Conservation (phyloP, 2,797 vertebrate genomes). For the Brachyalestes nurse region DNA sequence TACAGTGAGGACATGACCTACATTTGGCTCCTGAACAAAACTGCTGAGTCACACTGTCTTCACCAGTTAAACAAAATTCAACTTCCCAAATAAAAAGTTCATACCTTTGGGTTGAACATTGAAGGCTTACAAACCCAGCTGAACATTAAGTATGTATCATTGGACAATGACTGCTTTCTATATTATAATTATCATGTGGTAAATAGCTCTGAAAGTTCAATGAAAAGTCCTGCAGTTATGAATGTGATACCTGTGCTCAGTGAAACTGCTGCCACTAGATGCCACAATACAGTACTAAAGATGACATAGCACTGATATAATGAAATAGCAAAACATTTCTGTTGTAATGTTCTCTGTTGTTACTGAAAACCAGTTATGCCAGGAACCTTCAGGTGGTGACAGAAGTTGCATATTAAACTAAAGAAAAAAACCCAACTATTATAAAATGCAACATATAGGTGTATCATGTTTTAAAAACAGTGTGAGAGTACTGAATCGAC, state of each 20-base stretch:
- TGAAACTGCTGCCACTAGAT: background rate
- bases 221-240: background rate
- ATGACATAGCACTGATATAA: background rate
- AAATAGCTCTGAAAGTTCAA: background rate
- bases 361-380: background rate
- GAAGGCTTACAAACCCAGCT: background rate
- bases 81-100: background rate
- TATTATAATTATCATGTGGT: background rate
- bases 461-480: background rate
- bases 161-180: background rate
- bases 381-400: no score
- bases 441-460: background rate
- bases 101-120: background rate
- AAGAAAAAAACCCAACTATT: background rate
- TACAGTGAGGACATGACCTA: slow-evolving; percentile 10
- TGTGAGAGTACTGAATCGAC: background rate
- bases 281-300: no score
- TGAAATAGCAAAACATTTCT: background rate
- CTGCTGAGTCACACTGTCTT: slow-evolving; percentile 17
- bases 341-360: background rate
- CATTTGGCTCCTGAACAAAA: slow-evolving; percentile 14
- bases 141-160: background rate
- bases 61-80: background rate
- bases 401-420: no score
- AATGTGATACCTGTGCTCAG: background rate